These are phyloP conservation scores for Cinclus mexicanus DNA, from an alignment of 2,113 vertebrate species.

Conservation along the genomic window DNA sequence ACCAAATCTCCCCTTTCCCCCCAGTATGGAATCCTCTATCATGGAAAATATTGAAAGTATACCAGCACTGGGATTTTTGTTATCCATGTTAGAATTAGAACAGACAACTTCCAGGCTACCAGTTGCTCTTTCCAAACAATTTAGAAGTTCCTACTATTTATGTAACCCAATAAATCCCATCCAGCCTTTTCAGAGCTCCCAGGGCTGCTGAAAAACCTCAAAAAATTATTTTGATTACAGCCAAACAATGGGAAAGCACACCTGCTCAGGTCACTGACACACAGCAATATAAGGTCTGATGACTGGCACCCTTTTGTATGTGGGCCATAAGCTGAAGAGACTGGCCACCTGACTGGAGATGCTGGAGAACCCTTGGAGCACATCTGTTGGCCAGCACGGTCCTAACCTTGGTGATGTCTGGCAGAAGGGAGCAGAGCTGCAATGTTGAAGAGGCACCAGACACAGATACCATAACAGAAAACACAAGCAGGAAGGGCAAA, in stretches of 20 bases:
- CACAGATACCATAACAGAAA: not conserved
- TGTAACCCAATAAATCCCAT: not conserved
- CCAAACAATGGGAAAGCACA: not conserved
- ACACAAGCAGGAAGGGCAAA: not conserved
- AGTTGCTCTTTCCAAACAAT: not conserved
- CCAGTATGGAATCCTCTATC: not conserved
- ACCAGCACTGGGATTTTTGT: not conserved
- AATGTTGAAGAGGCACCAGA: not conserved
- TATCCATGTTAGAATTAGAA: not conserved
- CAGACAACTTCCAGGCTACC: not conserved
- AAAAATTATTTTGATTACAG: not conserved
- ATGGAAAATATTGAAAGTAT: not conserved
- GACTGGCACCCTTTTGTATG: not conserved
- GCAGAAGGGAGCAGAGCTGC: not conserved
- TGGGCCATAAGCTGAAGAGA: not conserved
- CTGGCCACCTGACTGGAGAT: not conserved
- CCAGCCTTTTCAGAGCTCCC: not conserved
- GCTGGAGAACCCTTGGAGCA: not conserved
- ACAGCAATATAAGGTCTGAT: not conserved
- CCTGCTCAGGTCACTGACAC: not conserved
- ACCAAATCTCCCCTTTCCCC: not conserved
- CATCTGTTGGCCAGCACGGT: not conserved
- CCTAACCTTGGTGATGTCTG: accelerated
- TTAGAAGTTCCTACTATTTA: not conserved
- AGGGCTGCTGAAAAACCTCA: not conserved